Evolutionary conservation across 2,888 invertebrate genomes (phyloP).

Genomic region (Ectemnius lituratus): DNA sequence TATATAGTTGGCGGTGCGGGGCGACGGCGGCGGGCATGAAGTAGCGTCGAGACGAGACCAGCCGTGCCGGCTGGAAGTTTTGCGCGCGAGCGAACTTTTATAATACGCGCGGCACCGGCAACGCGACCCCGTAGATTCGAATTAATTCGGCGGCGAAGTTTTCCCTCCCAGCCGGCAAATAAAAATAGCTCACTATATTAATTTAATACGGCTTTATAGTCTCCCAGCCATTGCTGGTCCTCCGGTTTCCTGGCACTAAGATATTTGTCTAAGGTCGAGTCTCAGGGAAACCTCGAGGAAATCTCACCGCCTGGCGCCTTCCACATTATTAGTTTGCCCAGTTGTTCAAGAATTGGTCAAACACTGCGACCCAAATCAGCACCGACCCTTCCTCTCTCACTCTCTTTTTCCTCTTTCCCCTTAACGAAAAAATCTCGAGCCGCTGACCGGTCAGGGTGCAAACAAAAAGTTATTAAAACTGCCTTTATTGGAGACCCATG

Average conservation of each 20-base stretch:
- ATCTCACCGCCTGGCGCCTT: slow-evolving; percentile 14
- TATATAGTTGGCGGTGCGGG: slow-evolving; percentile 16
- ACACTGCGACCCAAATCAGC: slow-evolving; percentile 56
- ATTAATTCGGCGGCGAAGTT: slow-evolving; percentile 72
- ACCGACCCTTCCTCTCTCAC: not conserved
- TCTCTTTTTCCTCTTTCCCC: not conserved
- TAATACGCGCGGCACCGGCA: slow-evolving; percentile 53
- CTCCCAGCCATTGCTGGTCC: not conserved
- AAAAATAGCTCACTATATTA: slow-evolving; percentile 67
- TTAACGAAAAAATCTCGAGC: slow-evolving; percentile 30
- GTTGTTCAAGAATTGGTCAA: slow-evolving; percentile 64
- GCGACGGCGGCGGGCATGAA: not conserved
- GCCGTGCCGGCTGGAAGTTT: slow-evolving; percentile 16
- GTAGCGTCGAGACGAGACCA: slow-evolving; percentile 3
- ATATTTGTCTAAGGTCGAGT: not conserved
- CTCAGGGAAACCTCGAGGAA: not conserved
- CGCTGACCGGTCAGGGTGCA: slow-evolving; percentile 21
- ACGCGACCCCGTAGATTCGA: slow-evolving; percentile 63
- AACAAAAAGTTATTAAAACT: slow-evolving; percentile 52
- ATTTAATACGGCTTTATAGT: slow-evolving; percentile 64
- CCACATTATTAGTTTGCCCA: slow-evolving; percentile 57
- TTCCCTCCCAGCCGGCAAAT: slow-evolving; percentile 55
- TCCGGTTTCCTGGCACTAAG: not conserved
- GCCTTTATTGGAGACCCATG: slow-evolving; percentile 44
- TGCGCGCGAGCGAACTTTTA: slow-evolving; percentile 55